phyloP scores from a whole-genome alignment of 2,888 invertebrate genomes.

The Thecocarcelia acutangulata region DNA sequence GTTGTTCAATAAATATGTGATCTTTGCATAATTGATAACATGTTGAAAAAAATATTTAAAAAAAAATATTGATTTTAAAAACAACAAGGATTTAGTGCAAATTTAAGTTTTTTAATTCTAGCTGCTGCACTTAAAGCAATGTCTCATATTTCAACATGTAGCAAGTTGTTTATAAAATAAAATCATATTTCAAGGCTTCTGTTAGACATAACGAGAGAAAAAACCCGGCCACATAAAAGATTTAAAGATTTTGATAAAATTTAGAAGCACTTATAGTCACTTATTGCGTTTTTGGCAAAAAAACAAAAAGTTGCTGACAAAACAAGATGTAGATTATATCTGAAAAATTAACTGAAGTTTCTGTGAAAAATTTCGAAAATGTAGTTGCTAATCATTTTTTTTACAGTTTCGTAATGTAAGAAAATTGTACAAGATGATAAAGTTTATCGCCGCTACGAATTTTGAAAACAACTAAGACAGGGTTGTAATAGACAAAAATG shows the following conservation, averaged over 20 bases:
- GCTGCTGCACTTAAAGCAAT: slow-evolving; percentile 61
- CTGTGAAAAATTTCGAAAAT: too few species aligned
- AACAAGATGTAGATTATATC: too few species aligned
- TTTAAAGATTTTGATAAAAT: slow-evolving; percentile 3
- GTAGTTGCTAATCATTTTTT: too few species aligned
- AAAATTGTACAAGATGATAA: too few species aligned
- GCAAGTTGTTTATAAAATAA: slow-evolving; percentile 12
- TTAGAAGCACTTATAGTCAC: background rate
- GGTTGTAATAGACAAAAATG: too few species aligned
- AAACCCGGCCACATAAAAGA: slow-evolving; percentile 28
- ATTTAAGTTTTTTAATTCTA: slow-evolving; percentile 50
- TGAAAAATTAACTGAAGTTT: too few species aligned
- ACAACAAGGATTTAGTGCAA: slow-evolving; percentile 59
- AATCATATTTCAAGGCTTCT: slow-evolving; percentile 46
- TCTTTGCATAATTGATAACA: slow-evolving; percentile 65
- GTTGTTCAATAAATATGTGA: slow-evolving; percentile 62
- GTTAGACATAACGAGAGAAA: background rate
- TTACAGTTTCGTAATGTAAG: too few species aligned
- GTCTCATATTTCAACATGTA: slow-evolving; percentile 55
- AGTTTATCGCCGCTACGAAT: too few species aligned
- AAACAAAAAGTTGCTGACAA: too few species aligned
- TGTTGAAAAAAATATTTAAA: slow-evolving; percentile 30
- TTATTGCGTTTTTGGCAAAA: too few species aligned
- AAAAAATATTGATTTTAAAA: slow-evolving; percentile 51
- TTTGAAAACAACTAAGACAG: too few species aligned